Evolutionary conservation across 2,888 invertebrate genomes (phyloP).

Genomic region (Heliconius aoede): DNA sequence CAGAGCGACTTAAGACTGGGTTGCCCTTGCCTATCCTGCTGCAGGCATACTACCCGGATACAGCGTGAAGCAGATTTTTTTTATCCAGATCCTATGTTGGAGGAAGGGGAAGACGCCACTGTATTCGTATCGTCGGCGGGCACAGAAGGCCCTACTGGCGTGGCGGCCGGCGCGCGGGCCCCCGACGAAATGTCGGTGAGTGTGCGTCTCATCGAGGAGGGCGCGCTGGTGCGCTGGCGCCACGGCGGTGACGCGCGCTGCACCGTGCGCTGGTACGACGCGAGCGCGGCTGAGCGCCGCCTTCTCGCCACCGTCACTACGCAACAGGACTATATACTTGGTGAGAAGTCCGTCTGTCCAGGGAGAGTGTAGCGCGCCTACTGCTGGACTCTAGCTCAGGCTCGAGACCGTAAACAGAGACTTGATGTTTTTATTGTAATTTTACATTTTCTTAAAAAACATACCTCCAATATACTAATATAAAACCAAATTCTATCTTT

Average conservation of each 20-base stretch:
- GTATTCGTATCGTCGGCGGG: conserved; percentile 51
- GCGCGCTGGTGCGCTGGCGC: conserved; percentile 90
- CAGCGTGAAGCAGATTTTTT: neutral
- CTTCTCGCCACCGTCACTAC: conserved; percentile 88
- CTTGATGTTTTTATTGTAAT: too few relatives aligned
- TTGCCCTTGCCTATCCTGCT: too few relatives aligned
- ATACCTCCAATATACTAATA: too few relatives aligned
- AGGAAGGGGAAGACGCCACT: conserved; percentile 47
- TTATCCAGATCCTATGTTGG: conserved; percentile 16
- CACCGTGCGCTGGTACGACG: conserved; percentile 88
- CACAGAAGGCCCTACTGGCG: conserved; percentile 39
- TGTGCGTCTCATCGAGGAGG: conserved; percentile 88
- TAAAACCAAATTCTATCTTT: too few relatives aligned
- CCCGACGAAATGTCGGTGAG: conserved; percentile 84
- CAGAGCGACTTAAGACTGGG: too few relatives aligned
- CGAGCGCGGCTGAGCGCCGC: conserved; percentile 83
- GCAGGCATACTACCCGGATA: too few relatives aligned
- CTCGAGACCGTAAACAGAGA: too few relatives aligned
- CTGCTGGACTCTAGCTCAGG: too few relatives aligned
- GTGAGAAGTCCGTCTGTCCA: conserved; percentile 54
- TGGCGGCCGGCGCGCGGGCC: conserved; percentile 73
- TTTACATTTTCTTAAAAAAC: too few relatives aligned
- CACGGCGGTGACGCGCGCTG: conserved; percentile 86
- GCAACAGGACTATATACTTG: conserved; percentile 86
- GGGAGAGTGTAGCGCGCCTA: too few relatives aligned